Evolutionary conservation across 1,140 invertebrate species (phyloP), one percentile per base, ranked within the genome.

Genomic region (Conopomorpha cramerella): DNA sequence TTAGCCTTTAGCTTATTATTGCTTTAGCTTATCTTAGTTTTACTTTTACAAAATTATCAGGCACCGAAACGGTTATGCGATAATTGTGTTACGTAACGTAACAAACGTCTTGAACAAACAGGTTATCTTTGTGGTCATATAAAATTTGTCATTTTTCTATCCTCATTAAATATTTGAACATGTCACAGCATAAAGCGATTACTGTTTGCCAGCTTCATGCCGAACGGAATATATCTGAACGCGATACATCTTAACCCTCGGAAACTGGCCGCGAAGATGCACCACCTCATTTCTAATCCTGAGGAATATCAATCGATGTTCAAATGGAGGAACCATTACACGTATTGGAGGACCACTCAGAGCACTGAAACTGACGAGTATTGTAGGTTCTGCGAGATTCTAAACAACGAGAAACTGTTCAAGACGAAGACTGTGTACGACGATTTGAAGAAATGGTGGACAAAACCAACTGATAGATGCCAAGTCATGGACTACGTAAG

Each of bases 181-280:
- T n/a, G n/a, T n/a, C n/a, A n/a, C n/a, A n/a, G n/a, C n/a, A n/a
- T n/a, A n/a, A n/a, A n/a, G n/a, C n/a, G n/a, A n/a, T n/a, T 17
- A 18, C 13, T 31, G 3, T 16, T 30, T 65, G 57, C 8, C 55
- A 72, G 67, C 12, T 73, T 73, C 30, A 63, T 73, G 60, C 68
- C 68, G 14, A 48, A 65, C 28, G 58, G 60, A 14, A 63, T 61
- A 10, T 73, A 73, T 34, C 40, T 73, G 14, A 61, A 73, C 28
- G 68, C 60, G 16, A 49, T 48, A 37, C 43, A 57, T 25, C 31
- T 67, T 2, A 62, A 60, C 6, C 18, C 34, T 2, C 26, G 49
- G 16, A 51, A 51, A 29, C 37, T 73, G 12, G 66, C 56, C 1
- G 36, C 35, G 1, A 51, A 51, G 35, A 71, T 73, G 55, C 34